phyloP scores from a whole-genome alignment of 2,888 invertebrate species.

The Ptilodon capucinus region DNA sequence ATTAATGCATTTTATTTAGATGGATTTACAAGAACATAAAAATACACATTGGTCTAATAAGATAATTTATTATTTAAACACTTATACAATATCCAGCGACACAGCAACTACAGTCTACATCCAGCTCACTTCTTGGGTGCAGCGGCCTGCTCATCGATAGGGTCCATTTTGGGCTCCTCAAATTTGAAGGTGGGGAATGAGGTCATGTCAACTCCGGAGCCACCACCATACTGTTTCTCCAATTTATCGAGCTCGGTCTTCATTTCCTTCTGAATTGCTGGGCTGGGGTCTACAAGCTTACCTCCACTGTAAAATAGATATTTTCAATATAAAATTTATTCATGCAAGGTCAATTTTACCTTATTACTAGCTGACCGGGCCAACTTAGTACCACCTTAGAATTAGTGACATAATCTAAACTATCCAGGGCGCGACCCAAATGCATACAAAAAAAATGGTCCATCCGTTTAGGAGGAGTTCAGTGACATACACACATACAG shows the following conservation, averaged over 20 bases:
- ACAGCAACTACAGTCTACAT: constrained; percentile 6
- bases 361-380: no score
- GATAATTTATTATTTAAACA: constrained; percentile 45
- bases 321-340: background rate
- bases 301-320: constrained; percentile 84
- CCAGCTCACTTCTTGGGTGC: constrained; percentile 57
- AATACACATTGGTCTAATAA: constrained; percentile 34
- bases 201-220: constrained; percentile 91
- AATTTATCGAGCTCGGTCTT: constrained; percentile 91
- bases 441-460: no score
- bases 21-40: no score
- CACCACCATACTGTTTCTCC: constrained; percentile 89
- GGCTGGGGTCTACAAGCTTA: constrained; percentile 91
- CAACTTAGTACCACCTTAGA: no score
- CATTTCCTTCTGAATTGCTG: constrained; percentile 88
- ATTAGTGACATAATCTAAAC: no score
- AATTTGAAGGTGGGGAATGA: constrained; percentile 95
- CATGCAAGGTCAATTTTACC: background rate
- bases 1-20: no score
- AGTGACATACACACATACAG: no score
- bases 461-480: no score
- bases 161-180: constrained; percentile 86
- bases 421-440: no score
- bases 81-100: constrained; percentile 29
- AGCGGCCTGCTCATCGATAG: constrained; percentile 78